Conservation (phyloP, 1,140 invertebrate species). For the Harpegnathos saltator region DNA sequence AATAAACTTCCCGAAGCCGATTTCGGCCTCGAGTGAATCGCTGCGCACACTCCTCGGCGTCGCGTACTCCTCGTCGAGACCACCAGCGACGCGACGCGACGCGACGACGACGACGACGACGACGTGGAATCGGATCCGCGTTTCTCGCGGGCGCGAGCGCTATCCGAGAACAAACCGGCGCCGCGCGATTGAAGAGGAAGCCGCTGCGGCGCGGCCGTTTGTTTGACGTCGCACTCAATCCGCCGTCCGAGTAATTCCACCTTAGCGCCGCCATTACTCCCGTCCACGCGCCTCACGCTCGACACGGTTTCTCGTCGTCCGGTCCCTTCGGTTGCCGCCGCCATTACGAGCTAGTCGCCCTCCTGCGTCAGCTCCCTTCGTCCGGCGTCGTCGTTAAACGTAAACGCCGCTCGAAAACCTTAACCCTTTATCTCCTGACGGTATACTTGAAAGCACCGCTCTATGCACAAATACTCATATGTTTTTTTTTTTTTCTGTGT, state of each 20-base stretch:
- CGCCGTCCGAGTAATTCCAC: slow-evolving; percentile 34
- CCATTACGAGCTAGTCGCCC: slow-evolving; percentile 15
- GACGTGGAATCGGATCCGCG: neutral
- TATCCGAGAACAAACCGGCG: neutral
- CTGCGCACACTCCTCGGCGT: no score
- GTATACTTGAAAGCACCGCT: no score
- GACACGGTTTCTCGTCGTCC: slow-evolving; percentile 24
- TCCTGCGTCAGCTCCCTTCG: no score
- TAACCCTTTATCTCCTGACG: no score
- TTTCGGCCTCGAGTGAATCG: no score
- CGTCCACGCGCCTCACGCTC: slow-evolving; percentile 32
- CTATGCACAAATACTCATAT: no score
- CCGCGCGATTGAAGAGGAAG: slow-evolving; percentile 9
- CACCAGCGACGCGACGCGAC: no score
- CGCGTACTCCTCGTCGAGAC: no score
- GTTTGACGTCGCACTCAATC: slow-evolving; percentile 41
- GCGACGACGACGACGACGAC: neutral
- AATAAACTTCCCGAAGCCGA: no score
- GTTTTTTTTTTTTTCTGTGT: no score
- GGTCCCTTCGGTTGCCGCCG: slow-evolving; percentile 31
- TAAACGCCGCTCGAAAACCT: no score
- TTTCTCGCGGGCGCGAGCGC: neutral
- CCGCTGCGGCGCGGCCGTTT: neutral
- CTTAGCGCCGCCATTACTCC: slow-evolving; percentile 32
- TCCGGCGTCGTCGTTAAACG: no score